Conservation (phyloP, 2,888 invertebrate genomes). For the Euspilapteryx auroguttella region DNA sequence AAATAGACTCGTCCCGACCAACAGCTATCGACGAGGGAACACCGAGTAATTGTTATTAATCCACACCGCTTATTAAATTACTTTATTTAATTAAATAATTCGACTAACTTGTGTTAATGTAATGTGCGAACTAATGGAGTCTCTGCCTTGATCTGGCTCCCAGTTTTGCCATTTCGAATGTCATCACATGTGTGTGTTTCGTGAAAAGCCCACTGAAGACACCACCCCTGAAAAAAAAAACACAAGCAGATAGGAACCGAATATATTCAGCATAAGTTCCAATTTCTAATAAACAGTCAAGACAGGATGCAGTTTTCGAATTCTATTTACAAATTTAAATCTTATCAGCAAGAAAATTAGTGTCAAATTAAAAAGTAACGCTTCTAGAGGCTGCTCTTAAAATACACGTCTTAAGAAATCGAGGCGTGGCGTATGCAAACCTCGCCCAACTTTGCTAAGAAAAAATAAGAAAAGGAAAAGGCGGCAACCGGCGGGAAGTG, state of each 20-base stretch:
- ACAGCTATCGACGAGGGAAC: slow-evolving; percentile 23
- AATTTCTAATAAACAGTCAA: too few species aligned
- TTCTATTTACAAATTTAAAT: too few species aligned
- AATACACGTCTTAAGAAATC: too few species aligned
- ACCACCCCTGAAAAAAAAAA: slow-evolving; percentile 22
- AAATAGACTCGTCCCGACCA: slow-evolving; percentile 16
- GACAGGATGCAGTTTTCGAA: too few species aligned
- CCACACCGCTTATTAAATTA: slow-evolving; percentile 52
- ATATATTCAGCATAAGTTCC: too few species aligned
- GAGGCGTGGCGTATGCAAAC: background rate
- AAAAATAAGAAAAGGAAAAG: slow-evolving; percentile 18
- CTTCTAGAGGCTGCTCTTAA: too few species aligned
- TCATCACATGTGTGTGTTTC: slow-evolving; percentile 30
- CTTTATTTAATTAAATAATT: slow-evolving; percentile 57
- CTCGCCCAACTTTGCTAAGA: slow-evolving; percentile 13
- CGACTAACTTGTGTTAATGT: slow-evolving; percentile 41
- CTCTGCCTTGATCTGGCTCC: slow-evolving; percentile 46
- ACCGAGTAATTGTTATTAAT: slow-evolving; percentile 47
- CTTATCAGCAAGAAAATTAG: too few species aligned
- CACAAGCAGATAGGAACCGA: too few species aligned
- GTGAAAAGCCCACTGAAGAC: slow-evolving; percentile 24
- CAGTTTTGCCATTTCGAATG: slow-evolving; percentile 20
- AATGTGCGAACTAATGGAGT: slow-evolving; percentile 60
- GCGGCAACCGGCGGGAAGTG: slow-evolving; percentile 25
- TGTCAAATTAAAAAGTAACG: too few species aligned